Evolutionary conservation across 2,797 vertebrate genomes (phyloP), one percentile per base, ranked within the genome.

Genomic region (Hirundo rustica): DNA sequence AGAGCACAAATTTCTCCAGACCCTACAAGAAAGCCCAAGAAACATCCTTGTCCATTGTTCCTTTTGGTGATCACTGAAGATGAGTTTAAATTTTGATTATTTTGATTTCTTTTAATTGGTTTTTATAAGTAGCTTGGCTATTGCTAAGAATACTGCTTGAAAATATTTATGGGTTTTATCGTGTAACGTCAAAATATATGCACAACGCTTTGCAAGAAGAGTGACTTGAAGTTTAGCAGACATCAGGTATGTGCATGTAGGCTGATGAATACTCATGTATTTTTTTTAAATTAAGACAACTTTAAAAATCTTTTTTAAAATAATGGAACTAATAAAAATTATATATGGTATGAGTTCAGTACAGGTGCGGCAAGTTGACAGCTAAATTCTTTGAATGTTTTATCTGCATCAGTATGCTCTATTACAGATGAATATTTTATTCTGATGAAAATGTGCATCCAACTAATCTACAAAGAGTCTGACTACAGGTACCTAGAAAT

Each of bases 121-220:
- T 17, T 36, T 75, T 53, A 25, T 40, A 70, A 81, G 22, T 55
- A 12, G 7, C 40, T 50, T 75, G 45, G 8, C 8, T 64, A 9
- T 60, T 93, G 6, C 5, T 67, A 44, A 53, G 32, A 65, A 27
- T 34, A 29, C 1, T 38, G 21, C 27, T 3, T 34, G 21, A 54
- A 78, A 73, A 66, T 8, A 5, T 75, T 8, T 25, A 40, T 11
- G 3, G 15, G 3, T 66, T 74, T 81, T 22, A 34, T 53, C 36
- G 30, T 9, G 2, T 32, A 19, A 8, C 32, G 22, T 21, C 16
- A 68, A 84, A 77, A 85, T 6, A 1, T 19, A 4, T 10, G 32
- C 11, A 16, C 0, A 0, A 3, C 5, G 5, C 5, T 47, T 61
- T 85, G 9, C 23, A 47, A 65, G 22, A 81, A 68, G 12, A 2